Conservation (phyloP, 2,113 vertebrate genomes). For the Amia ocellicauda region DNA sequence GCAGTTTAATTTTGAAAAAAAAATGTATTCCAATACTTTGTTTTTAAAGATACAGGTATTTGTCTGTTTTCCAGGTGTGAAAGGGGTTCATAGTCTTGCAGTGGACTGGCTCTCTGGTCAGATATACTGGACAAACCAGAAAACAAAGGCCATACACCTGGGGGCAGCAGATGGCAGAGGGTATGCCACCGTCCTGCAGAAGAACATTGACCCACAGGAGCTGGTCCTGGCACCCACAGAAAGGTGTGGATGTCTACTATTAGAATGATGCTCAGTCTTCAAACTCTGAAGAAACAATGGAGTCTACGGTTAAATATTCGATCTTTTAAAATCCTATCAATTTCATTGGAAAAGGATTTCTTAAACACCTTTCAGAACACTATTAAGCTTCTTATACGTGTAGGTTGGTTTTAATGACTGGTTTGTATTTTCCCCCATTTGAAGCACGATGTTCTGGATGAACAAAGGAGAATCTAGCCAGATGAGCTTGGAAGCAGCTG, state of each 20-base stretch:
- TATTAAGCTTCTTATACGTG: neutral
- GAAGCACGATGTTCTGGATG: constrained; percentile 83
- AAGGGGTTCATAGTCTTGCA: constrained; percentile 71
- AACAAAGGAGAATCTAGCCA: constrained; percentile 56
- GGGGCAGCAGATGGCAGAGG: constrained; percentile 70
- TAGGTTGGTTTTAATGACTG: too few species aligned
- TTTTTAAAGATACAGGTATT: neutral
- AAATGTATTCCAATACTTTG: too few species aligned
- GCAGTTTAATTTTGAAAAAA: too few species aligned
- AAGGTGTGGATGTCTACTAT: constrained; percentile 54
- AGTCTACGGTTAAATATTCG: too few species aligned
- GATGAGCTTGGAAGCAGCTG: constrained; percentile 70
- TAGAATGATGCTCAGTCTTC: neutral
- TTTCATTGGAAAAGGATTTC: too few species aligned
- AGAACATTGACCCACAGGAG: constrained; percentile 72
- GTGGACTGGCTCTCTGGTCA: constrained; percentile 85
- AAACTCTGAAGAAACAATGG: too few species aligned
- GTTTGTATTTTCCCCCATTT: neutral
- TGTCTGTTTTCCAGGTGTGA: constrained; percentile 59
- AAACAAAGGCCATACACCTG: constrained; percentile 59
- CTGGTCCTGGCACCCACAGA: constrained; percentile 70
- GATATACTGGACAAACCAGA: constrained; percentile 80
- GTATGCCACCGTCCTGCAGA: constrained; percentile 66
- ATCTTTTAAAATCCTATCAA: too few species aligned
- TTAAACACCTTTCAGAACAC: neutral